Evolutionary conservation across 2,888 invertebrate genomes (phyloP).

Genomic region (Leptopilina myrica): DNA sequence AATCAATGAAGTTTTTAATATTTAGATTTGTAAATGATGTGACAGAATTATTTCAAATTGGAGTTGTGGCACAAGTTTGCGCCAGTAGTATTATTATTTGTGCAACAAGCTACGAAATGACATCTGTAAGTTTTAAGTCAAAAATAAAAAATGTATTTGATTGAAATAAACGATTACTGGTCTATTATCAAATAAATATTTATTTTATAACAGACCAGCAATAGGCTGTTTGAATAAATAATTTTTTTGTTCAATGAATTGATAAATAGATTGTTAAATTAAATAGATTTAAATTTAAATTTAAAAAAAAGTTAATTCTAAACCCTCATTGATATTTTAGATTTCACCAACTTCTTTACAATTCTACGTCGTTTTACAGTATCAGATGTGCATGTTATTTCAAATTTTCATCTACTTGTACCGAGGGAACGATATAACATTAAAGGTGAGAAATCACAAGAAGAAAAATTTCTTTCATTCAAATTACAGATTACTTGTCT

Average conservation of each 20-base stretch:
- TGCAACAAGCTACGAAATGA: constrained; percentile 29
- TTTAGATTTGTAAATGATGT: constrained; percentile 5
- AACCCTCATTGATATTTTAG: background rate
- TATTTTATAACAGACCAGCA: no score
- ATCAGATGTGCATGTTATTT: background rate
- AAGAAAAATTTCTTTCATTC: no score
- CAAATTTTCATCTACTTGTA: background rate
- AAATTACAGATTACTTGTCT: no score
- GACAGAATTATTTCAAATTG: constrained; percentile 22
- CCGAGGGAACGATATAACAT: background rate
- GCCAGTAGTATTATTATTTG: constrained; percentile 28
- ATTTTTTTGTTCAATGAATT: no score
- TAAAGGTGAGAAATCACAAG: background rate
- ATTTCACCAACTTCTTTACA: background rate
- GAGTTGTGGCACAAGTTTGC: constrained; percentile 17
- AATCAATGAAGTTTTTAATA: background rate
- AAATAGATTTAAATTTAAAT: background rate
- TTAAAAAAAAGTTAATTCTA: background rate
- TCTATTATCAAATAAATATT: no score
- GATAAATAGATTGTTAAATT: no score
- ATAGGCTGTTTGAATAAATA: no score
- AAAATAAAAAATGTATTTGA: background rate
- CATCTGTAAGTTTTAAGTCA: background rate
- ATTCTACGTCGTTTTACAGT: background rate
- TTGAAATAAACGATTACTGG: background rate